Conservation (phyloP, 2,888 invertebrate species). For the Chironomus riparius region DNA sequence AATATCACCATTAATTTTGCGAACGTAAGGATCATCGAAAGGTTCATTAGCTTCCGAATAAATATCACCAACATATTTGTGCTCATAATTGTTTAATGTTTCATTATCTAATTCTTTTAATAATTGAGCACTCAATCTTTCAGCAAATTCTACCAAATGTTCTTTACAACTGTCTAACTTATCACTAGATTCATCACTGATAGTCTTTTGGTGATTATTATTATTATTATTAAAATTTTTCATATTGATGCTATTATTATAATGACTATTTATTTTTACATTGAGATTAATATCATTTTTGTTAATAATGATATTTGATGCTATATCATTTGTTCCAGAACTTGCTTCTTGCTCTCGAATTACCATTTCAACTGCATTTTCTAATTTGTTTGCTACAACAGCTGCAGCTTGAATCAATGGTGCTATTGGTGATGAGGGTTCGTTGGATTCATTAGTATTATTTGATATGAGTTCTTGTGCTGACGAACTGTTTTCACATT, state of each 20-base stretch:
- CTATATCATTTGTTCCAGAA: slow-evolving; percentile 31
- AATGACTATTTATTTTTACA: neutral
- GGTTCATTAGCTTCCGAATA: neutral
- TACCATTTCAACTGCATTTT: slow-evolving; percentile 59
- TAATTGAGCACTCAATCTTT: slow-evolving; percentile 71
- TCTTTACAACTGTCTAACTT: slow-evolving; percentile 51
- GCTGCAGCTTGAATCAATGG: slow-evolving; percentile 57
- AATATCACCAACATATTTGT: slow-evolving; percentile 33
- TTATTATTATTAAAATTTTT: neutral
- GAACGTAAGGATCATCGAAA: slow-evolving; percentile 29
- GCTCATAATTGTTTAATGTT: slow-evolving; percentile 33
- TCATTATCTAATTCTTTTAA: slow-evolving; percentile 63
- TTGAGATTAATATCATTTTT: slow-evolving; percentile 49
- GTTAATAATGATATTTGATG: slow-evolving; percentile 45
- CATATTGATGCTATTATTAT: neutral
- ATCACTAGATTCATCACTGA: neutral
- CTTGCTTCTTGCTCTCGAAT: slow-evolving; percentile 42
- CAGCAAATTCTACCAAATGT: slow-evolving; percentile 70
- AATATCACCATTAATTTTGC: slow-evolving; percentile 33
- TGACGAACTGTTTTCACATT: neutral
- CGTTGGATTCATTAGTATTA: slow-evolving; percentile 34
- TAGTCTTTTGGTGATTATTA: neutral
- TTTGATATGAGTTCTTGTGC: slow-evolving; percentile 9
- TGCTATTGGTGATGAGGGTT: slow-evolving; percentile 18
- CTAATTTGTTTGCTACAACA: slow-evolving; percentile 54